Percentiles rank a stretch among this genome's conserved stretches.
Conservation (phyloP, 2,888 invertebrate genomes). For the Argynnis bischoffii region DNA sequence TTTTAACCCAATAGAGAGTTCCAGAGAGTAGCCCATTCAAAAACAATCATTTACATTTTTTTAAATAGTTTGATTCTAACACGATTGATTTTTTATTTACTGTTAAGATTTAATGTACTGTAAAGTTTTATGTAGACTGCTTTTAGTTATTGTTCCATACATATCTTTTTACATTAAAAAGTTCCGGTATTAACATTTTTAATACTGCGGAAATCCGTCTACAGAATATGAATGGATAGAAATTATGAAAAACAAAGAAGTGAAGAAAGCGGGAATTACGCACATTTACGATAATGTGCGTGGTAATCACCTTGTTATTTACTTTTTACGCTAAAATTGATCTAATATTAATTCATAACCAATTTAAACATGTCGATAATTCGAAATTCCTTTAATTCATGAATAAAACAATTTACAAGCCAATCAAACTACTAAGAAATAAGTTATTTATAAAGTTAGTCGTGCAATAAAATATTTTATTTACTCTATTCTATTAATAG, state of each 20-base stretch:
- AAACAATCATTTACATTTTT: too few relatives aligned
- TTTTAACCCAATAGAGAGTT: too few relatives aligned
- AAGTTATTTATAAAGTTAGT: background rate
- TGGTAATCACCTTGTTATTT: conserved; percentile 4
- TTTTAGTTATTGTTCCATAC: background rate
- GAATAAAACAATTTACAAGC: background rate
- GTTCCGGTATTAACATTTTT: conserved; percentile 2
- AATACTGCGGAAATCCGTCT: conserved; percentile 9
- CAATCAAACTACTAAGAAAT: conserved; percentile 16
- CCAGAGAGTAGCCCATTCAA: too few relatives aligned
- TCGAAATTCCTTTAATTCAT: background rate
- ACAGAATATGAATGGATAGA: conserved; percentile 8
- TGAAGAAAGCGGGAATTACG: conserved; percentile 18
- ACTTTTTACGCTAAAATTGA: background rate
- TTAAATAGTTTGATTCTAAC: too few relatives aligned
- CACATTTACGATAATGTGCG: conserved; percentile 16
- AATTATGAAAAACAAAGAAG: conserved; percentile 9
- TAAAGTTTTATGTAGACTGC: too few relatives aligned
- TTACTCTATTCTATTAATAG: conserved; percentile 6
- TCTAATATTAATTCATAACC: too few relatives aligned
- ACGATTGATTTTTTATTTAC: too few relatives aligned
- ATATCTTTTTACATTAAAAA: background rate
- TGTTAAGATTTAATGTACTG: too few relatives aligned
- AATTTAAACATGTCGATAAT: background rate
- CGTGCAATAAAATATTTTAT: conserved; percentile 1